Evolutionary conservation across 2,113 vertebrate genomes (phyloP), one percentile per base, ranked within the genome.

Genomic region (Lutjanus erythropterus): DNA sequence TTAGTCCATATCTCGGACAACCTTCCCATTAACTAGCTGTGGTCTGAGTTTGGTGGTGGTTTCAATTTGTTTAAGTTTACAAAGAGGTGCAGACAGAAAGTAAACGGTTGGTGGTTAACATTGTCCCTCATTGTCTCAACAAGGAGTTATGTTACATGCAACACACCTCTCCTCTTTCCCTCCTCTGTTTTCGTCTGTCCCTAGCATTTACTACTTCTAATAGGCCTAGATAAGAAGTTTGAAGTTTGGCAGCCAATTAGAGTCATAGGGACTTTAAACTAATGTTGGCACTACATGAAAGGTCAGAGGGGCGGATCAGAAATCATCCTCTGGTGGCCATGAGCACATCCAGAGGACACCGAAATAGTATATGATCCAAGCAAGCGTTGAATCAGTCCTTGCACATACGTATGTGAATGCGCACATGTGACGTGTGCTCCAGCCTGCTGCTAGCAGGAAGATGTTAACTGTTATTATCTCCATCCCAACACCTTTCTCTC

Each of bases 401-500:
- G 1, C 55, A 60, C 74, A 1, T 29, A 60, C 74, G 0, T 29
- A 16, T 29, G 23, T 41, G 49, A 55, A 29, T 31, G 31, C 21
- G 52, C 23, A 53, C 52, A 16, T 27, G 50, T 52, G 23, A 52
- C 4, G 6, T 25, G 23, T 52, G 19, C 46, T 18, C 25, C 0
- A 0, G 16, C 31, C 31, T 19, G 14, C 21, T 46, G 35, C 62
- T 11, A 3, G 11, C 14, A 21, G 18, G 23, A 8, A 31, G 52
- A 80, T 53, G 60, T 46, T 59, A 77, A 72, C 68, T 55, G 81
- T 61, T 86, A 79, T 75, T 52, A 71, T 65, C 71, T 50, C 52
- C 42, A 37, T 64, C 58, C 49, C 61, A 29, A 82, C 87, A 85
- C 81, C 77, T 86, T 71, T 66, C 18, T 42, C 6, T 55, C 12